phyloP scores from a whole-genome alignment of 2,888 invertebrate species.

The Mycalesis mineus region DNA sequence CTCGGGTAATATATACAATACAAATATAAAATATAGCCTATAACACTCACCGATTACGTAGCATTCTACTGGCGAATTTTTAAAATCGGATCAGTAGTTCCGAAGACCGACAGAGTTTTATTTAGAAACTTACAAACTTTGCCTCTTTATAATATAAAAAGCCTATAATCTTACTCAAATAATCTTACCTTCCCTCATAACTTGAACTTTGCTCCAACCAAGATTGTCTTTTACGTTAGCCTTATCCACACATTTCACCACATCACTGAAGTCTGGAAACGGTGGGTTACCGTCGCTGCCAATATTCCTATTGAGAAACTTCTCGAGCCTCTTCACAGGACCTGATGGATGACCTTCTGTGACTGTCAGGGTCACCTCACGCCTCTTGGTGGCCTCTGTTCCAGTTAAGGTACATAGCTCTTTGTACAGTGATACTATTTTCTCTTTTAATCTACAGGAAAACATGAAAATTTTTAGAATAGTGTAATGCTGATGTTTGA shows the following conservation, averaged over 20 bases:
- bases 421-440: constrained; percentile 46
- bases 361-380: constrained; percentile 42
- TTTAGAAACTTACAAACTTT: no score
- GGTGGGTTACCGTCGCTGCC: constrained; percentile 44
- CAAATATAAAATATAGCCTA: no score
- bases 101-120: no score
- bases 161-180: background rate
- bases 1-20: no score
- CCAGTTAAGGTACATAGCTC: constrained; percentile 45
- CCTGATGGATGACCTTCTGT: constrained; percentile 44
- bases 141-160: no score
- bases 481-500: no score
- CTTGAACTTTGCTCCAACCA: constrained; percentile 39
- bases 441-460: constrained; percentile 41
- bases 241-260: constrained; percentile 46
- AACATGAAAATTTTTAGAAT: no score
- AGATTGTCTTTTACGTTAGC: constrained; percentile 42
- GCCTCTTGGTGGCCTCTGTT: constrained; percentile 37
- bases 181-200: constrained; percentile 49
- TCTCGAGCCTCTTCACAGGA: constrained; percentile 50
- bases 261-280: constrained; percentile 75
- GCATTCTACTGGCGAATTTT: no score
- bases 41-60: no score
- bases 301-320: constrained; percentile 47
- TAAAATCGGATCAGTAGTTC: no score